Base-by-base conservation (phyloP, 2,113 vertebrate species). In the Cyanocitta stelleri region DNA sequence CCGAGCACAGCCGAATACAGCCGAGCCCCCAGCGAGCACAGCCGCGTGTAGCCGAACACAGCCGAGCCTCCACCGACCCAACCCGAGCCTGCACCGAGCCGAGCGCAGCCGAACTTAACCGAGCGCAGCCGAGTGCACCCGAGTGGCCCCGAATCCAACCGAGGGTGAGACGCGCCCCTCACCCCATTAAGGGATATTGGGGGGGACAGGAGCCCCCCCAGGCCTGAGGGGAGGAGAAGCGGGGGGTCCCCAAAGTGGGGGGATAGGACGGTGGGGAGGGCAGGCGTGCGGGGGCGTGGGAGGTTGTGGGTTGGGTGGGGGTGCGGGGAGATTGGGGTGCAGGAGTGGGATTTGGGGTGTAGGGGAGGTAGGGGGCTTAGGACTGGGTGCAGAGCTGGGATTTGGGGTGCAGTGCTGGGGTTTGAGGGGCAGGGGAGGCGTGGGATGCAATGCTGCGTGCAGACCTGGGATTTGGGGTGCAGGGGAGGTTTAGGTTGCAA, bases 1-100 rank as follows among this genome's bases (percentile, higher is more conserved):
- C 54, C 78, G 78, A 41, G 13, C 7, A 7, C 0, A 33, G 24
- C 43, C 78, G 64, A 82, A 33, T 2, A 2, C 0, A 32, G 21
- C 41, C 82, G 82, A 64, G 3, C 1, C 11, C 6, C 6, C 15
- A 2, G 7, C 13, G 26, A n/a, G 3, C 33, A 2, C 2, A 20
- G 4, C 33, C 27, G 58, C 3, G 9, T 3, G 2, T 2, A 11
- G 44, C 67, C 19, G 29, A 64, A 19, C 11, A 2, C 1, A 27
- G 33, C 44, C 59, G 66, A 72, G 3, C 9, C 26, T 7, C 6
- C 10, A 3, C 37, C 32, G 14, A 63, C 11, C 5, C 14, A 11
- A 14, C 13, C 35, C 26, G 76, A 62, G 5, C 17, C 10, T 5
- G 0, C 41, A 7, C n/a, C 14, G 26, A n/a, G 37, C 10, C 80